A percentile compares a stretch with the other conserved stretches of the same genome.
Conservation (phyloP, 2,113 vertebrate genomes). For the Clupea harengus region DNA sequence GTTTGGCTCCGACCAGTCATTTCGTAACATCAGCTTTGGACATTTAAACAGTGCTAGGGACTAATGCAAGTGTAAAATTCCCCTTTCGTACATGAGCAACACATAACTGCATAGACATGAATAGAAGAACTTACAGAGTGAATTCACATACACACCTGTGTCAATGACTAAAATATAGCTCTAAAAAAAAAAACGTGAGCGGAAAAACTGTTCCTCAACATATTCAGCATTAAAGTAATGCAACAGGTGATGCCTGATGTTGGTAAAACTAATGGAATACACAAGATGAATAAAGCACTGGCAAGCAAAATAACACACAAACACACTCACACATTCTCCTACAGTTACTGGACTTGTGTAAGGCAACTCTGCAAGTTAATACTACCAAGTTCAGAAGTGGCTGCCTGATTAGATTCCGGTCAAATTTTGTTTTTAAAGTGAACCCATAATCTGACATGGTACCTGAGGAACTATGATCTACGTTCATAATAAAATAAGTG, state of each 20-base stretch:
- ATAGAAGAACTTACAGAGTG: not conserved
- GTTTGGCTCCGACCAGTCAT: not conserved
- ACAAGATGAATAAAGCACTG: not conserved
- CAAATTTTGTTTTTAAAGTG: not conserved
- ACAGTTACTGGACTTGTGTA: not conserved
- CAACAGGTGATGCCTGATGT: not conserved
- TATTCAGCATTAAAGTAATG: not conserved
- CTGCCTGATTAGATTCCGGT: not conserved
- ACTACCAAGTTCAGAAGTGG: not conserved
- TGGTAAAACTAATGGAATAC: not conserved
- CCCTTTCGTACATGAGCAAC: not conserved
- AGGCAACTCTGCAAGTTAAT: not conserved
- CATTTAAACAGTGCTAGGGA: not conserved
- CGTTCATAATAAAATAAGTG: not conserved
- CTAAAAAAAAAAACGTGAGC: not conserved
- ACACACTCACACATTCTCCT: not conserved
- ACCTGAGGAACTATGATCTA: not conserved
- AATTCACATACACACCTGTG: not conserved
- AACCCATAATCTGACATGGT: not conserved
- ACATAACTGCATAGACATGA: not conserved
- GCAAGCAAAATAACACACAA: not conserved
- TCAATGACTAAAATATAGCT: not conserved
- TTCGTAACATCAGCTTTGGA: not conserved
- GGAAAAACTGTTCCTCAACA: not conserved
- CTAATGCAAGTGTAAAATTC: not conserved